A percentile compares a stretch with the other conserved stretches of the same genome.
phyloP scores from a whole-genome alignment of 2,888 invertebrate genomes.

The Carcina quercana region DNA sequence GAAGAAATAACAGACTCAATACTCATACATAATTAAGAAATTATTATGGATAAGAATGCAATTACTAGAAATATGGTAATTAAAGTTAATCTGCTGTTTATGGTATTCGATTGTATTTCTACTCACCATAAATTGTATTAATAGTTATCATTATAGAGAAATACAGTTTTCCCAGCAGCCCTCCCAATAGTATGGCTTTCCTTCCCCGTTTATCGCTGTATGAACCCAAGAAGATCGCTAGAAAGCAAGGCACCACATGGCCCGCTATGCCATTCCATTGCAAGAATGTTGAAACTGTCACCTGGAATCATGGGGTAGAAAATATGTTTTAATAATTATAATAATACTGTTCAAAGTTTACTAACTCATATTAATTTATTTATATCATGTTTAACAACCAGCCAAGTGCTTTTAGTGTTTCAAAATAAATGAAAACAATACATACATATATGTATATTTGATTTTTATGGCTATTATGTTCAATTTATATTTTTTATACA shows the following conservation, averaged over 20 bases:
- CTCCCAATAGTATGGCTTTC: constrained; percentile 82
- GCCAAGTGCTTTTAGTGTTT: no score
- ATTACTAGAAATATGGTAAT: background rate
- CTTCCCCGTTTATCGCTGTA: constrained; percentile 88
- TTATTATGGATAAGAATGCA: no score
- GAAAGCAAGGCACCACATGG: constrained; percentile 81
- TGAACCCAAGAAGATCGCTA: constrained; percentile 86
- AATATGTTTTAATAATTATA: no score
- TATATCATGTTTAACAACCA: no score
- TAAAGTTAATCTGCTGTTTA: background rate
- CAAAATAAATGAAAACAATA: no score
- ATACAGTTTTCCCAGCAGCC: constrained; percentile 82
- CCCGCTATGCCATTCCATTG: constrained; percentile 86
- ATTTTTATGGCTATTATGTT: no score
- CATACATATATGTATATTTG: background rate
- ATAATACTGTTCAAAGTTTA: no score
- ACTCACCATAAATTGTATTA: constrained; percentile 75
- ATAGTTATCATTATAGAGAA: constrained; percentile 84
- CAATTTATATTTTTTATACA: no score
- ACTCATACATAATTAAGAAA: no score
- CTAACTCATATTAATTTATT: no score
- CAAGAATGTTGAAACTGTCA: constrained; percentile 82
- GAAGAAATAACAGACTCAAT: no score
- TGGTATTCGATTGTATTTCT: background rate
- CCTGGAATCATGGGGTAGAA: constrained; percentile 60